Percentiles rank a stretch among this genome's conserved stretches.
Evolutionary conservation across 2,888 invertebrate species (phyloP).

Genomic region (Drosophila colorata): DNA sequence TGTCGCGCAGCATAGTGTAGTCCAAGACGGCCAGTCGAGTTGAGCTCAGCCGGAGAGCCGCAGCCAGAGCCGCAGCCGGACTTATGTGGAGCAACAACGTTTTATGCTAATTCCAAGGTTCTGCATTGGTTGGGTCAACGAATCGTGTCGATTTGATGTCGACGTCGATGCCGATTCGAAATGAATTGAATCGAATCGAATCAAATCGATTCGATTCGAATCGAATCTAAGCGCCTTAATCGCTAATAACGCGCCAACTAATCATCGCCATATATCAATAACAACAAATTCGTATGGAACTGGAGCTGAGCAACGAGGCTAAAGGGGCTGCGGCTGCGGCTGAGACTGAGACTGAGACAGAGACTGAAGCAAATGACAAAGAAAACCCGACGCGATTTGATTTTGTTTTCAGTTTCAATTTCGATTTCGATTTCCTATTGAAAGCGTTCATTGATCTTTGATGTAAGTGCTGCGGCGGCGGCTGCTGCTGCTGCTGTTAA

Average conservation of each 20-base stretch:
- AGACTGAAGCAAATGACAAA: slow-evolving; percentile 28
- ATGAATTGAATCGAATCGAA: slow-evolving; percentile 41
- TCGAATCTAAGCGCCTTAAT: slow-evolving; percentile 38
- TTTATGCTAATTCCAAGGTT: slow-evolving; percentile 78
- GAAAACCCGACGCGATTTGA: slow-evolving; percentile 27
- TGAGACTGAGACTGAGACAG: slow-evolving; percentile 1
- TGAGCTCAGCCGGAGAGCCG: slow-evolving; percentile 11
- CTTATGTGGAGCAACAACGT: slow-evolving; percentile 69
- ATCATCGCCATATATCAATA: slow-evolving; percentile 52
- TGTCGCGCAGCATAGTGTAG: slow-evolving; percentile 11
- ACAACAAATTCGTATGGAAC: slow-evolving; percentile 25
- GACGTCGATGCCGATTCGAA: slow-evolving; percentile 35
- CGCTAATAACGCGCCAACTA: slow-evolving; percentile 62
- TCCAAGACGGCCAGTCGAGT: slow-evolving; percentile 2
- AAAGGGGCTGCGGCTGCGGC: background rate
- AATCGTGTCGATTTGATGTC: slow-evolving; percentile 54
- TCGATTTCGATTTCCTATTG: slow-evolving; percentile 75
- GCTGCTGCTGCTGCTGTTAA: slow-evolving; percentile 11
- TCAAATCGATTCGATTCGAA: slow-evolving; percentile 11
- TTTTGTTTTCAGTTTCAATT: slow-evolving; percentile 49
- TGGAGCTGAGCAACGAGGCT: slow-evolving; percentile 14
- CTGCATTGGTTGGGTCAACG: slow-evolving; percentile 79
- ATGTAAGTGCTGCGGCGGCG: slow-evolving; percentile 24
- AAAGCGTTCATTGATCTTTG: slow-evolving; percentile 75
- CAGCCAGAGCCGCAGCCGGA: slow-evolving; percentile 48